phyloP scores from a whole-genome alignment of 2,888 invertebrate genomes.

The Ommatoiulus sabulosus region DNA sequence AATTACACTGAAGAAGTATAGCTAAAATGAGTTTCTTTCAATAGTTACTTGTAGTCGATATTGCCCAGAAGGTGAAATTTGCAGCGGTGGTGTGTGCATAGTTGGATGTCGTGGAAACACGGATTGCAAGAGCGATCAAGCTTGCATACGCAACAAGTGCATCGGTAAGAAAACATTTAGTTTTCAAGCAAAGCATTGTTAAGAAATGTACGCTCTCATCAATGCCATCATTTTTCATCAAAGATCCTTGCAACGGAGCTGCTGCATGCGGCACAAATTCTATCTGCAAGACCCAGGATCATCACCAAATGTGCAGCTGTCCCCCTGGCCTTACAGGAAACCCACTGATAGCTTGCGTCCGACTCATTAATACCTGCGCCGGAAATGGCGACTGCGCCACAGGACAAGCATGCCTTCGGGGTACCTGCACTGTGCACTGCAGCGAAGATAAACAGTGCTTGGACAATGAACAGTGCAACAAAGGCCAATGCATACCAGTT shows the following conservation, averaged over 20 bases:
- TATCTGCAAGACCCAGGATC: constrained; percentile 78
- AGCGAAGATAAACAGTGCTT: constrained; percentile 83
- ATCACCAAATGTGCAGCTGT: constrained; percentile 85
- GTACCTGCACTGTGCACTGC: constrained; percentile 77
- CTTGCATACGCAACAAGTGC: constrained; percentile 72
- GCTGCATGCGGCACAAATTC: constrained; percentile 83
- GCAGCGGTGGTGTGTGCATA: constrained; percentile 83
- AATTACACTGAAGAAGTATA: background rate
- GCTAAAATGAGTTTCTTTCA: background rate
- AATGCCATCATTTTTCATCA: background rate
- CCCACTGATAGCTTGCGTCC: constrained; percentile 69
- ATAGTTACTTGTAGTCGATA: constrained; percentile 64
- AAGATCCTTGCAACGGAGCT: constrained; percentile 81
- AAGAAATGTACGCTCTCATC: no score
- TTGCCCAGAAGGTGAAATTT: constrained; percentile 85
- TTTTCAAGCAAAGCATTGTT: no score
- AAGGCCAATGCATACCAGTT: constrained; percentile 78
- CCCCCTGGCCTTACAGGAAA: constrained; percentile 80
- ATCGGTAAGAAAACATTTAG: constrained; percentile 59
- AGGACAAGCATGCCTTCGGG: constrained; percentile 58
- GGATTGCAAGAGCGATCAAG: constrained; percentile 82
- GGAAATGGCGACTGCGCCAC: constrained; percentile 57
- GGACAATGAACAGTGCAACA: constrained; percentile 84
- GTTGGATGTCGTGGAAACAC: constrained; percentile 83
- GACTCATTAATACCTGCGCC: constrained; percentile 52